phyloP scores from a whole-genome alignment of 2,797 vertebrate species.

The Oreochromis mossambicus region DNA sequence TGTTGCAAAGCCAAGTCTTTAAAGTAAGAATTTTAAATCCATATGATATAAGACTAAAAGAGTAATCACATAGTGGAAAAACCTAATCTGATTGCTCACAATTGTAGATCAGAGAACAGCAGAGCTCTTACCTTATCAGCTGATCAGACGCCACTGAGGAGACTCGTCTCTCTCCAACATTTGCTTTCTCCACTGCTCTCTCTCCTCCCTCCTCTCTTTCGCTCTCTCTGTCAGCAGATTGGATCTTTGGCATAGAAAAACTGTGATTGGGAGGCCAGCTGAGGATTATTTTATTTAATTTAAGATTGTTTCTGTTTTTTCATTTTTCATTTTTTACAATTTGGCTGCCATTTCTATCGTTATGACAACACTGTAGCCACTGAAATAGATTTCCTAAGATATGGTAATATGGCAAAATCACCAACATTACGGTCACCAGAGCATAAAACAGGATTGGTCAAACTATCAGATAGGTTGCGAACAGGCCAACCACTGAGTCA shows the following conservation, averaged over 20 bases:
- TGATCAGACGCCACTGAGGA: conserved; percentile 66
- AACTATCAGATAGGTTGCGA: background rate
- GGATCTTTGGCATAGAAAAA: conserved; percentile 47
- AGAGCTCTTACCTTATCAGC: conserved; percentile 73
- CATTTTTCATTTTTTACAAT: background rate
- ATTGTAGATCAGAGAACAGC: background rate
- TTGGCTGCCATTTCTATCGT: background rate
- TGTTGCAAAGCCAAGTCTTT: background rate
- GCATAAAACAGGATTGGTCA: background rate
- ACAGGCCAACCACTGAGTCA: background rate
- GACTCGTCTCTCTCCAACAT: conserved; percentile 55
- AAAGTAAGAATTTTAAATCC: background rate
- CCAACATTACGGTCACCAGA: background rate
- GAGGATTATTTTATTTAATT: background rate
- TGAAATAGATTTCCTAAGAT: background rate
- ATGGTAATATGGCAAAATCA: background rate
- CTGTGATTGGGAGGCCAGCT: conserved; percentile 7
- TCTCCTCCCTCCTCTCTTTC: conserved; percentile 32
- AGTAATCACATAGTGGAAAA: background rate
- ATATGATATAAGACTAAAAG: background rate
- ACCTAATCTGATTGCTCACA: background rate
- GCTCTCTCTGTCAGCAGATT: conserved; percentile 49
- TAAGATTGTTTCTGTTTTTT: background rate
- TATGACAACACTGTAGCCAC: background rate
- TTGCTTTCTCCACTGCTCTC: conserved; percentile 44